Evolutionary conservation across 2,797 vertebrate genomes (phyloP), one percentile per base, ranked within the genome.

Genomic region (Petrocephalus schoutedeni): DNA sequence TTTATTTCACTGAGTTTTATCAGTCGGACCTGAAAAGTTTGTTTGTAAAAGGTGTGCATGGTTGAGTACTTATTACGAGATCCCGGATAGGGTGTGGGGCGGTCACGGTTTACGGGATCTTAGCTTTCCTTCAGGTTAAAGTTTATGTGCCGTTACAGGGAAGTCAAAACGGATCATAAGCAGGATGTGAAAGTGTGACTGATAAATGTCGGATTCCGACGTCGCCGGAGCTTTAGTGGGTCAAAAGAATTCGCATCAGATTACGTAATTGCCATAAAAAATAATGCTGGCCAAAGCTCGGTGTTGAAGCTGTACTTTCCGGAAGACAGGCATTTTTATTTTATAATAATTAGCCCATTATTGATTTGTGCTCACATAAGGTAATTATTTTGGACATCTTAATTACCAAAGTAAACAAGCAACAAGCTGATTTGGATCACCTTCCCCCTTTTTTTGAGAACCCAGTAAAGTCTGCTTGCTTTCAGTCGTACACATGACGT

Each of bases 21-120:
- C 93, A 86, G 87, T 86, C 90, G 90, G 91, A 87, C 89, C 36
- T 92, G 93, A 93, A 94, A 94, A 94, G 95, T 94, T 90, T 96
- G 92, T 96, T 96, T 96, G 94, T 93, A 93, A 94, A 96, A 95
- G 95, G 96, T 96, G 96, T 96, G 94, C 92, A 90, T 92, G 89
- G 94, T 93, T 95, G 93, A 95, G 95, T 94, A 94, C 96, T 96
- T 93, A 96, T 95, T 89, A 93, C 93, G 91, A 95, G 92, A 96
- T 96, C 96, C 96, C 96, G 96, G 87, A 92, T 92, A 93, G 95
- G 96, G 96, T 93, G 95, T 96, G 95, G 94, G 91, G 93, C 91
- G 21, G 88, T 91, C 32, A 88, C 90, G 67, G 89, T 88, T 88
- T 88, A 49, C 61, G 36, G 36, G 51, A 64, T 57, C 87, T 45